phyloP scores from a whole-genome alignment of 2,888 invertebrate species.

The Pemphredon lugubris region DNA sequence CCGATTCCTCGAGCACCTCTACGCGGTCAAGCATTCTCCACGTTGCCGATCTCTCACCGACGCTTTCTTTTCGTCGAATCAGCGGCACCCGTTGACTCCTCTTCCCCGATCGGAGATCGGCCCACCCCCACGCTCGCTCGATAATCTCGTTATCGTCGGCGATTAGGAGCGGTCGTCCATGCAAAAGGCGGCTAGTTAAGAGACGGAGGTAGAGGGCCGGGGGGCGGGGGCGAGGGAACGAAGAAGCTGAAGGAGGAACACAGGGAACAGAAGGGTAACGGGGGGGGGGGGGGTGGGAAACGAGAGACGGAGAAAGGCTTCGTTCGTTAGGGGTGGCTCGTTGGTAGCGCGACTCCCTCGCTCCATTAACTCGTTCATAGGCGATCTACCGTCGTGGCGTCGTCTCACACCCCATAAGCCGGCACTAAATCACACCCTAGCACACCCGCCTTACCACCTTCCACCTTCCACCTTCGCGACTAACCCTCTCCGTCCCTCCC shows the following conservation, averaged over 20 bases:
- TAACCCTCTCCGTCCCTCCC: slow-evolving; percentile 44
- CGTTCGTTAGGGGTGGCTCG: slow-evolving; percentile 53
- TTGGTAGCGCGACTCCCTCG: slow-evolving; percentile 56
- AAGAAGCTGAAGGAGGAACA: background rate
- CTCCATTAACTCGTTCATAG: slow-evolving; percentile 80
- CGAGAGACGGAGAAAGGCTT: slow-evolving; percentile 23
- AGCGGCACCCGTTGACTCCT: too few relatives aligned
- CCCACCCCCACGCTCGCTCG: too few relatives aligned
- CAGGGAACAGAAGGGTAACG: background rate
- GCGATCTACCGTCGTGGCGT: slow-evolving; percentile 71
- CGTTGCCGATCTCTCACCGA: too few relatives aligned
- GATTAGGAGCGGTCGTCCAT: slow-evolving; percentile 65
- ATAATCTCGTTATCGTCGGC: slow-evolving; percentile 73
- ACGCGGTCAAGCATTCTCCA: too few relatives aligned
- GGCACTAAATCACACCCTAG: slow-evolving; percentile 72
- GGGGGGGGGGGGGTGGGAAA: slow-evolving; percentile 35
- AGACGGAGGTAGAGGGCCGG: background rate
- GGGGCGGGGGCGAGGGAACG: background rate
- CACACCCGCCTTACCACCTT: slow-evolving; percentile 48
- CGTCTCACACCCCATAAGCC: slow-evolving; percentile 72
- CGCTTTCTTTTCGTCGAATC: too few relatives aligned
- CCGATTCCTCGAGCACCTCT: too few relatives aligned
- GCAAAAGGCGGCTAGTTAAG: slow-evolving; percentile 33
- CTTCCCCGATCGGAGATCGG: too few relatives aligned
- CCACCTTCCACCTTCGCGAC: slow-evolving; percentile 35